A percentile compares a stretch with the other conserved stretches of the same genome.
Evolutionary conservation across 2,888 invertebrate species (phyloP).

Genomic region (Rhimphoctona megacephalus): DNA sequence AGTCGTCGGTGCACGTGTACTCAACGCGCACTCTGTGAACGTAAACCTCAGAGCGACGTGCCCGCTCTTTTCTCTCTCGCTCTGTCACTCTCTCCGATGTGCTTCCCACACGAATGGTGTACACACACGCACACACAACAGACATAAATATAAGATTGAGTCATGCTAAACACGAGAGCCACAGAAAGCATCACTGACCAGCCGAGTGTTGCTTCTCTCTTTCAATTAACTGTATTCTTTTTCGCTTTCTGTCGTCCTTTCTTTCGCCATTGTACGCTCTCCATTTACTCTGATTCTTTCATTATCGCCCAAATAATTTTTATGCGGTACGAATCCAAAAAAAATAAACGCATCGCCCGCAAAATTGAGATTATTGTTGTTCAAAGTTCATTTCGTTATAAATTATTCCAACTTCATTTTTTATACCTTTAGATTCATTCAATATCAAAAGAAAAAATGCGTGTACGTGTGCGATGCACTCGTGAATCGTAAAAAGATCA

Average conservation of each 20-base stretch:
- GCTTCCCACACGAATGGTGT: constrained; percentile 17
- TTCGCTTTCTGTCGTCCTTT: neutral
- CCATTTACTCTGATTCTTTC: neutral
- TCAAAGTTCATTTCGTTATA: neutral
- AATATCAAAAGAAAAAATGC: too few relatives aligned
- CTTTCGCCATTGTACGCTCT: neutral
- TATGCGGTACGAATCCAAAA: neutral
- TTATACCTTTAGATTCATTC: neutral
- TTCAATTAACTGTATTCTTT: neutral
- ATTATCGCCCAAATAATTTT: neutral
- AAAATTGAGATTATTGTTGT: neutral
- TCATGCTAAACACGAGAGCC: constrained; percentile 19
- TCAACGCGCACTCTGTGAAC: constrained; percentile 37
- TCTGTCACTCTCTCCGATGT: neutral
- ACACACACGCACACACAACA: neutral
- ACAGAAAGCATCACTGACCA: constrained; percentile 33
- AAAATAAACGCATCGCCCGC: neutral
- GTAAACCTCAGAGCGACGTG: constrained; percentile 23
- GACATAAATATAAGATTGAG: constrained; percentile 17
- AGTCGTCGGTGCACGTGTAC: constrained; percentile 47
- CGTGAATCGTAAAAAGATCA: too few relatives aligned
- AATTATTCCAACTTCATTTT: neutral
- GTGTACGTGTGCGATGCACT: too few relatives aligned
- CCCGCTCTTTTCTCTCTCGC: constrained; percentile 12
- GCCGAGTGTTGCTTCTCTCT: constrained; percentile 19